A percentile compares a stretch with the other conserved stretches of the same genome.
Evolutionary conservation across 2,888 invertebrate species (phyloP).

Genomic region (Ophion ventricosus): DNA sequence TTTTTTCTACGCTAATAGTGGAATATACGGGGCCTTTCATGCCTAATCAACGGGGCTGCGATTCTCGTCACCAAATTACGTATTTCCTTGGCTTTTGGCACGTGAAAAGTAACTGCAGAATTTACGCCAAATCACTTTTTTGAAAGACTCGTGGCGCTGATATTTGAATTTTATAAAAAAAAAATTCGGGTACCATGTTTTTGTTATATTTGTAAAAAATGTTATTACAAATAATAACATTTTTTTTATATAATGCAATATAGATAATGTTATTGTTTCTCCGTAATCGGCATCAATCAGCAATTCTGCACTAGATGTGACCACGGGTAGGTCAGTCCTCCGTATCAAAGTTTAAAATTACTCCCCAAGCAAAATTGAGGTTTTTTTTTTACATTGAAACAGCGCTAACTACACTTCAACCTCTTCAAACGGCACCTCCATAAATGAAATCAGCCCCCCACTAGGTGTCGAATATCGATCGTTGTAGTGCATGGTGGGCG

Average conservation of each 20-base stretch:
- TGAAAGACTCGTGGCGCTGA: not conserved
- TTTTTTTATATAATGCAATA: no score
- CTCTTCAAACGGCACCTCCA: no score
- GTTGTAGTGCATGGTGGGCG: no score
- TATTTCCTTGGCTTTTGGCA: not conserved
- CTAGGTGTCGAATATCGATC: no score
- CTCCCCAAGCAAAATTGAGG: no score
- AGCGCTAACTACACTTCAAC: no score
- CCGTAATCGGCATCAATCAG: not conserved
- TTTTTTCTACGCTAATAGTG: slow-evolving; percentile 10
- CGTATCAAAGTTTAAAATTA: not conserved
- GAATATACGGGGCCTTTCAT: slow-evolving; percentile 23
- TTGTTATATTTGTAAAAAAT: no score
- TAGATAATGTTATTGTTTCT: no score
- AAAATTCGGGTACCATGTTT: not conserved
- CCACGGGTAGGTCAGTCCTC: not conserved
- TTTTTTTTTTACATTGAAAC: no score
- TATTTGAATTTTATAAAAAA: not conserved
- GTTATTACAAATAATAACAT: not conserved
- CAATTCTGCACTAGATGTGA: not conserved
- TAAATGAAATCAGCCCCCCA: no score
- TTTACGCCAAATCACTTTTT: not conserved
- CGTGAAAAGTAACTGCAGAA: not conserved
- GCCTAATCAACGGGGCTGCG: not conserved
- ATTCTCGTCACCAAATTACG: not conserved